Conservation (phyloP, 2,888 invertebrate genomes). For the Allolobophora icterica region DNA sequence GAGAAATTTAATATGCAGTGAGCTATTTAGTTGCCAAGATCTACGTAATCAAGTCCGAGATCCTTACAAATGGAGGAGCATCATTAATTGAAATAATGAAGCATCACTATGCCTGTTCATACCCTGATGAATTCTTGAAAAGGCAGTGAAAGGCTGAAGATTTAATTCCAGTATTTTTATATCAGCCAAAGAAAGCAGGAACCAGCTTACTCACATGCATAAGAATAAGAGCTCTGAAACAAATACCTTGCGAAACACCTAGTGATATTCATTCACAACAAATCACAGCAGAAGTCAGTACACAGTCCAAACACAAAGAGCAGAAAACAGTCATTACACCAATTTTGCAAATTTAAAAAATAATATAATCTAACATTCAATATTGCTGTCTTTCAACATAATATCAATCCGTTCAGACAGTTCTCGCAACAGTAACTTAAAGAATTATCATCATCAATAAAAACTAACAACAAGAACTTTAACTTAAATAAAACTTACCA, state of each 20-base stretch:
- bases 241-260: too few species aligned
- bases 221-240: background rate
- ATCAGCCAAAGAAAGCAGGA: background rate
- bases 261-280: too few species aligned
- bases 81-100: background rate
- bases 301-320: background rate
- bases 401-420: background rate
- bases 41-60: background rate
- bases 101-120: background rate
- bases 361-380: background rate
- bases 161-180: background rate
- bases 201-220: background rate
- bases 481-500: slow-evolving; percentile 63
- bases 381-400: background rate
- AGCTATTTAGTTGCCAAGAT: background rate
- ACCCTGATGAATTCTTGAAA: background rate
- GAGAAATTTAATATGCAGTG: background rate
- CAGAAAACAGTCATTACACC: background rate
- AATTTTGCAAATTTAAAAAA: background rate
- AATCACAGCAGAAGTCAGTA: background rate
- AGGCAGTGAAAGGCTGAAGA: background rate
- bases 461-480: background rate
- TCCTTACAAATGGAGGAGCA: background rate
- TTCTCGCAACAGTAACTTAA: background rate
- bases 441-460: background rate